Evolutionary conservation across 2,797 vertebrate genomes (phyloP).

Genomic region (Cygnus olor): DNA sequence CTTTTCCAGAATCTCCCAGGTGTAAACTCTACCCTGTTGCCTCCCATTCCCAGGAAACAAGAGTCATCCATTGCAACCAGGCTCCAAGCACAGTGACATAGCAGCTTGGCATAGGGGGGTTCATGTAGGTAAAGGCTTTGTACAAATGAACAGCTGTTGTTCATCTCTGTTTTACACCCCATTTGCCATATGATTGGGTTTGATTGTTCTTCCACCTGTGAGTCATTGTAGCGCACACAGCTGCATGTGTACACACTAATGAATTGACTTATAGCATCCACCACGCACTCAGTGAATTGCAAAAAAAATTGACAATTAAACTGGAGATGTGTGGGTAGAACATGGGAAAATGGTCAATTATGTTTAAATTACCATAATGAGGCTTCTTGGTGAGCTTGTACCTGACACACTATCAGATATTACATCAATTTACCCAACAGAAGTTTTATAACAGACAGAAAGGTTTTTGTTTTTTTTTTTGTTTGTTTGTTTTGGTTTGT

Average conservation of each 20-base stretch:
- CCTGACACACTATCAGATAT: not conserved
- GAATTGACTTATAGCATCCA: not conserved
- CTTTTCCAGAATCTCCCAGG: not conserved
- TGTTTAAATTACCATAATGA: not conserved
- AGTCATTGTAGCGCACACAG: not conserved
- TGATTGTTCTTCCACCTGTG: not conserved
- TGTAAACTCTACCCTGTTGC: not conserved
- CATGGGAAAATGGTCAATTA: not conserved
- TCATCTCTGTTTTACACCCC: not conserved
- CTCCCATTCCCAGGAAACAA: not conserved
- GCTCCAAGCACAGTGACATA: not conserved
- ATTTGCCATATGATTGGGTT: not conserved
- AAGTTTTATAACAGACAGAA: not conserved
- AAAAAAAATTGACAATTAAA: not conserved
- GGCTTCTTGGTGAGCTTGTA: not conserved
- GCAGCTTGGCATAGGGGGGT: not conserved
- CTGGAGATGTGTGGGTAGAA: not conserved
- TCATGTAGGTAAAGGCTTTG: not conserved
- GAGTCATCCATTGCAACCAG: not conserved
- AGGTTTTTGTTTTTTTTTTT: not conserved
- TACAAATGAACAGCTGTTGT: not conserved
- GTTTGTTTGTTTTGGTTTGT: not conserved
- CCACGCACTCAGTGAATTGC: not conserved
- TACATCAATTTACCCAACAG: not conserved
- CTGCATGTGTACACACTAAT: fast-evolving